Evolutionary conservation across 37 sponge, comb jelly and placozoan species (phyloP), one percentile per base, ranked within the genome.

Genomic region (Theonella swinhoei): DNA sequence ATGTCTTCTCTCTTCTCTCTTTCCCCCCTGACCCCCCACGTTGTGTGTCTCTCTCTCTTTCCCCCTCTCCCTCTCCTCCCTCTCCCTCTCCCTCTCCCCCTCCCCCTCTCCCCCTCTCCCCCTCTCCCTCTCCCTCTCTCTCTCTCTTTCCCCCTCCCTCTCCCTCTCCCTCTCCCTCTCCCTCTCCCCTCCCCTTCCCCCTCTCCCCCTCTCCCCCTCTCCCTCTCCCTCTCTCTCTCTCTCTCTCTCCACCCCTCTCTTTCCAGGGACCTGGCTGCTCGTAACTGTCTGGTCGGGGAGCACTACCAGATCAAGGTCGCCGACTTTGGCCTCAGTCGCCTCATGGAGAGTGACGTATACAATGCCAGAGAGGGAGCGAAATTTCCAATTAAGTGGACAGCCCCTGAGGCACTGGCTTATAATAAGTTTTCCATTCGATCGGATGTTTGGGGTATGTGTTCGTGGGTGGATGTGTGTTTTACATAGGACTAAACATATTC

Each of bases 381-480:
- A 87, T 98, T 98, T 72, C 98, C 98, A 30, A 98, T 98, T 76
- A 98, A 98, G 80, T 98, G 98, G 98, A 98, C 98, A 28, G 94
- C 98, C 2, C 98, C 98, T n/a, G 98, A 98, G 36, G 96, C 98
- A 39, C 81, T 98, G 39, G 94, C 96, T 24, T 98, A 95, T 72
- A 98, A 98, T 73, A 88, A 93, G 68, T 98, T 98, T 67, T 95
- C 98, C 2, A 93, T 93, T 39, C 88, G 88, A 74, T 95, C 96
- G 11, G 98, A 98, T 62, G 89, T 98, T 1, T 98, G 98, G 98
- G 97, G 98, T 98, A 39, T 87, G 98, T 85, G 7, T 1, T 14
- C 9, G 33, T 33, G 76, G 9, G 36, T 38, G 42, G 5, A 4
- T 34, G 73, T 70, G 54, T 47, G 54, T 14, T 47, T 7, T 47